Evolutionary conservation across 2,888 invertebrate species (phyloP), one percentile per base, ranked within the genome.

Genomic region (Spicauda simplicius): DNA sequence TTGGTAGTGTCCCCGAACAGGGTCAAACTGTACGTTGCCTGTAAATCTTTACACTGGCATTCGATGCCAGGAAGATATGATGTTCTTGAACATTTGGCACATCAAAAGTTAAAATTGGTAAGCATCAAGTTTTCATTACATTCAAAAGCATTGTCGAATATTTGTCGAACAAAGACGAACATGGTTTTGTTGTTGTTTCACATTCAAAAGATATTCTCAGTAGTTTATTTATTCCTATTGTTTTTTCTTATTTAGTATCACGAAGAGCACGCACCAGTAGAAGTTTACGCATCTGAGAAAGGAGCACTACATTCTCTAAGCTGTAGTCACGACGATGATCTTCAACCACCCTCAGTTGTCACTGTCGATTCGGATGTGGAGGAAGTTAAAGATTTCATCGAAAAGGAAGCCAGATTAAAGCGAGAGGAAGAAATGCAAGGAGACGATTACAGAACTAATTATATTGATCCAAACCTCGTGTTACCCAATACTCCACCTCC

Each of bases 1-100:
- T 88, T 95, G 64, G 94, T 95, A 12, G 85, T 96, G 70, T 94
- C 95, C 0, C 91, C 94, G 0, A 94, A 94, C 2, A 94, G 93
- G 72, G 94, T 96, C 19, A 94, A 95, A 73, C 84, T 97, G 33
- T 95, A 95, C 74, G 92, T 95, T 4, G 95, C 96, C 74, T 97
- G 96, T 79, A 90, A 91, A 30, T 89, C 94, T 0, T 94, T 95
- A 69, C 96, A 96, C 50, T 94, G 94, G 85, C 94, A 96, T 25
- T 86, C 93, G 10, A 94, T 95, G 77, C 93, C 94, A 7, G 93
- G 93, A 58, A 91, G 94, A 80, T 93, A 94, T 71, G 94, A 95
- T 72, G 92, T 95, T 85, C 89, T 94, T 75, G 84, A 88, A 60
- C 88, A 94, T 75, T 91, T 95, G 88, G 87, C 86, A 18, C 88